Percentiles rank a stretch among this genome's conserved stretches.
Conservation (phyloP, 2,888 invertebrate species). For the Leptinotarsa peninsularis region DNA sequence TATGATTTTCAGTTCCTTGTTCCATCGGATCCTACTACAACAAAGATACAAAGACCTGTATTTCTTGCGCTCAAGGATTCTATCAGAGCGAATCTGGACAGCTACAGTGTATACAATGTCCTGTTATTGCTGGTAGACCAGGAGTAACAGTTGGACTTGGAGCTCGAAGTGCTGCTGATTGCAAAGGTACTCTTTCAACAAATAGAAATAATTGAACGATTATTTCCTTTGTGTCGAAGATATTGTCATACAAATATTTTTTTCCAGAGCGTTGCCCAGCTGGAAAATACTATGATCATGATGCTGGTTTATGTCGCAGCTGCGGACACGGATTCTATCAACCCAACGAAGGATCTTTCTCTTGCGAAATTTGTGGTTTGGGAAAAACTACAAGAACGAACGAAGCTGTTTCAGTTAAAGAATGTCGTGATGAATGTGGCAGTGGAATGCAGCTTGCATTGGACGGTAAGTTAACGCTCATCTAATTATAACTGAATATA, state of each 20-base stretch:
- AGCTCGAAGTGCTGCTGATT: constrained; percentile 88
- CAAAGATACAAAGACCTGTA: constrained; percentile 80
- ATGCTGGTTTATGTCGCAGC: constrained; percentile 87
- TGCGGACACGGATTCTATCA: constrained; percentile 97
- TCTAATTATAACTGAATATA: too few relatives aligned
- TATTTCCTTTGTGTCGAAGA: not conserved
- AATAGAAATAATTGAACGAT: not conserved
- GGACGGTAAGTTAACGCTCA: constrained; percentile 71
- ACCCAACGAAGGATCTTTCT: constrained; percentile 89
- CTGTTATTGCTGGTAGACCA: constrained; percentile 87
- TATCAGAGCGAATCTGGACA: constrained; percentile 96
- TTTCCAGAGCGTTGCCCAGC: constrained; percentile 88
- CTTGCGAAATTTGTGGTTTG: constrained; percentile 87
- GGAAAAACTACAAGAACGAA: constrained; percentile 92
- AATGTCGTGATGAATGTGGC: constrained; percentile 91
- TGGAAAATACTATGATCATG: constrained; percentile 93
- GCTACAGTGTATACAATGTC: constrained; percentile 89
- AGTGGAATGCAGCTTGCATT: constrained; percentile 86
- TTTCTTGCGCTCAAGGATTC: constrained; percentile 87
- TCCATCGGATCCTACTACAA: constrained; percentile 91
- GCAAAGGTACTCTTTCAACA: constrained; percentile 73
- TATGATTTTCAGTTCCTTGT: constrained; percentile 78
- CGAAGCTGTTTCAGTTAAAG: constrained; percentile 88
- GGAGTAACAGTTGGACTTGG: constrained; percentile 90
- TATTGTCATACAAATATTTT: not conserved